Evolutionary conservation across 2,888 invertebrate genomes (phyloP).

Genomic region (Pseudeuparius sepicola): DNA sequence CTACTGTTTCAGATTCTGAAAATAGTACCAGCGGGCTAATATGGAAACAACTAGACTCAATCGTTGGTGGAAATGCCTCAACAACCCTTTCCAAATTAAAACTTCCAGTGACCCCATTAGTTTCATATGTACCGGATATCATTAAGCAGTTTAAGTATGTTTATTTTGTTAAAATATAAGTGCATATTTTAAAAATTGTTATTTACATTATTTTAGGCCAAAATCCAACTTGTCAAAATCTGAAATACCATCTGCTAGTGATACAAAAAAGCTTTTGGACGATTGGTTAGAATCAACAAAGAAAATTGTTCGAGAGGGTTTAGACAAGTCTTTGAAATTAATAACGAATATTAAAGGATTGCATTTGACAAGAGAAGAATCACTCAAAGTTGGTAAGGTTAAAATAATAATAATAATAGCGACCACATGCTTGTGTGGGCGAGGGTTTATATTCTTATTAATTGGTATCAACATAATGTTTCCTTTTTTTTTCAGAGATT

Average conservation of each 20-base stretch:
- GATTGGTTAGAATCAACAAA: slow-evolving; percentile 56
- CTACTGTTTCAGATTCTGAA: slow-evolving; percentile 23
- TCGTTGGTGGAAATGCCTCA: slow-evolving; percentile 32
- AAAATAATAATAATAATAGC: too few species aligned
- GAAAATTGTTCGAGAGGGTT: slow-evolving; percentile 45
- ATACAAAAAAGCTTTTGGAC: slow-evolving; percentile 42
- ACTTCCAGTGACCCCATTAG: slow-evolving; percentile 32
- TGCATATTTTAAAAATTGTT: not conserved
- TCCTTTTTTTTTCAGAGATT: slow-evolving; percentile 42
- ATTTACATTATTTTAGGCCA: slow-evolving; percentile 26
- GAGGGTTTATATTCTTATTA: too few species aligned
- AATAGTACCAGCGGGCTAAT: slow-evolving; percentile 36
- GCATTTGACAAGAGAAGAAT: slow-evolving; percentile 61
- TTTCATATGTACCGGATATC: slow-evolving; percentile 37
- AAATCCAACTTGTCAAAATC: slow-evolving; percentile 23
- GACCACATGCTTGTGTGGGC: too few species aligned
- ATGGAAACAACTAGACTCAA: slow-evolving; percentile 36
- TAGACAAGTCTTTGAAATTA: slow-evolving; percentile 51
- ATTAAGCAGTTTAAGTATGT: slow-evolving; percentile 37
- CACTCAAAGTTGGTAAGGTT: slow-evolving; percentile 48
- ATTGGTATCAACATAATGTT: too few species aligned
- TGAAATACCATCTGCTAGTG: slow-evolving; percentile 21
- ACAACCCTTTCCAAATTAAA: slow-evolving; percentile 35
- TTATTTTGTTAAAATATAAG: slow-evolving; percentile 6
- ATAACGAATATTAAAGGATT: slow-evolving; percentile 61